Base-by-base conservation (phyloP, 92 coral and sea anemone species). In the Palythoa grandiflora region DNA sequence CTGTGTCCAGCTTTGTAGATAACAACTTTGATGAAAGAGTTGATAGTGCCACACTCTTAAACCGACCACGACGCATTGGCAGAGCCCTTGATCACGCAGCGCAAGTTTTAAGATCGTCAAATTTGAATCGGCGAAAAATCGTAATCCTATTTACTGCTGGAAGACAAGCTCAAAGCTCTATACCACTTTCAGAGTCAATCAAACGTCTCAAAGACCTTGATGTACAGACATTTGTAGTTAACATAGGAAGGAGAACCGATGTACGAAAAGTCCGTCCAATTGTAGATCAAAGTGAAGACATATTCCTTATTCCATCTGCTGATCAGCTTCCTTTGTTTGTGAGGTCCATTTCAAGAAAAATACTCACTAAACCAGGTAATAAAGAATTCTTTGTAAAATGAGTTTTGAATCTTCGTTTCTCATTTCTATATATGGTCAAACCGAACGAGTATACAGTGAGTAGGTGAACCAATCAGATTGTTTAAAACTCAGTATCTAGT, bases 131-230 rank as follows among this genome's bases (percentile, higher is more conserved):
- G 12, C 83, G 83, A 54, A 89, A 84, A 54, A 78, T 94, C 19
- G 91, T 91, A 19, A 76, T 94, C 16, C 79, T 94, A n/a, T 60
- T 94, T 51, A 87, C 93, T 38, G 87, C 95, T 35, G 98, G 95
- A 12, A 90, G 77, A 78, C 93, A 92, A 63, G 68, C 89, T 10
- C 89, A 51, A 5, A 94, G 91, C 48, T 50, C 87, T 6, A 90
- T 83, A 71, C 39, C 94, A 9, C 77, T 94, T 3, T 57, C 75
- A 17, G 91, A 88, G 8, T 94, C 94, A 14, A 90, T 93, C 17
- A 78, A 86, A 71, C 94, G 89, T 17, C 96, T 97, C n/a, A 90
- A 89, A 9, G 71, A 91, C 47, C 88, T 68, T 39, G 96, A 94
- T 38, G 91, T 85, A 10, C 61, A 89, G 66, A 88, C 74, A 16